A percentile compares a stretch with the other conserved stretches of the same genome.
phyloP scores from a whole-genome alignment of 2,888 invertebrate genomes.

The Drosophila robusta region DNA sequence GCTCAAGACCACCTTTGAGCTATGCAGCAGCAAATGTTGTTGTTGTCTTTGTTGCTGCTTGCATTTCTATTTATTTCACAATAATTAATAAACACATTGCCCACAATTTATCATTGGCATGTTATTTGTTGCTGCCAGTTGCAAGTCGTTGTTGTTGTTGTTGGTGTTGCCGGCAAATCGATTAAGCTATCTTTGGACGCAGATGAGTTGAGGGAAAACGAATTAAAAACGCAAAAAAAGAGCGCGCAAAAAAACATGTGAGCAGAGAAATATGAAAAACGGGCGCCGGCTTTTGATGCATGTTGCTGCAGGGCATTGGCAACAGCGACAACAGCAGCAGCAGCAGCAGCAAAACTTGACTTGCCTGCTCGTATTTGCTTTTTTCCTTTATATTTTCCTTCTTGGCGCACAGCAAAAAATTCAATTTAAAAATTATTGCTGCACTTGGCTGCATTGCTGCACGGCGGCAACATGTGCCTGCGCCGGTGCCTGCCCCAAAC shows the following conservation, averaged over 20 bases:
- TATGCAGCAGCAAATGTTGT: conserved; percentile 56
- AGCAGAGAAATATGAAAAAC: conserved; percentile 73
- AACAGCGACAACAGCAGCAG: conserved; percentile 24
- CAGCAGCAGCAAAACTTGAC: conserved; percentile 35
- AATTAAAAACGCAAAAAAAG: conserved; percentile 58
- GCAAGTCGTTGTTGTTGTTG: conserved; percentile 34
- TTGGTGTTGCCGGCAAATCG: conserved; percentile 76
- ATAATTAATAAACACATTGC: conserved; percentile 80
- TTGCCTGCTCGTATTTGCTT: conserved; percentile 67
- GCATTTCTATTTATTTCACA: conserved; percentile 72
- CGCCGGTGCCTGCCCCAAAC: conserved; percentile 54
- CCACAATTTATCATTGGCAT: conserved; percentile 78
- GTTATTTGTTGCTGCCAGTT: conserved; percentile 34
- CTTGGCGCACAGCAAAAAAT: conserved; percentile 64
- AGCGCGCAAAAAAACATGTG: conserved; percentile 55
- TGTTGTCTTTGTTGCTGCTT: conserved; percentile 28
- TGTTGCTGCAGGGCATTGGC: conserved; percentile 68
- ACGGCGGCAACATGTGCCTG: conserved; percentile 70
- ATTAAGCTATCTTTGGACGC: conserved; percentile 79
- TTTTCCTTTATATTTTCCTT: conserved; percentile 26
- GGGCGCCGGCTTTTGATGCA: conserved; percentile 75
- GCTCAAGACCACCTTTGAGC: conserved; percentile 81
- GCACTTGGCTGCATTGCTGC: conserved; percentile 68
- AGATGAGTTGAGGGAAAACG: conserved; percentile 58
- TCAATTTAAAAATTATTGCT: conserved; percentile 83